Percentiles rank a stretch among this genome's conserved stretches.
These are phyloP conservation scores for Mus spretus DNA, from an alignment of 2,797 vertebrate species.

Conservation along the genomic window DNA sequence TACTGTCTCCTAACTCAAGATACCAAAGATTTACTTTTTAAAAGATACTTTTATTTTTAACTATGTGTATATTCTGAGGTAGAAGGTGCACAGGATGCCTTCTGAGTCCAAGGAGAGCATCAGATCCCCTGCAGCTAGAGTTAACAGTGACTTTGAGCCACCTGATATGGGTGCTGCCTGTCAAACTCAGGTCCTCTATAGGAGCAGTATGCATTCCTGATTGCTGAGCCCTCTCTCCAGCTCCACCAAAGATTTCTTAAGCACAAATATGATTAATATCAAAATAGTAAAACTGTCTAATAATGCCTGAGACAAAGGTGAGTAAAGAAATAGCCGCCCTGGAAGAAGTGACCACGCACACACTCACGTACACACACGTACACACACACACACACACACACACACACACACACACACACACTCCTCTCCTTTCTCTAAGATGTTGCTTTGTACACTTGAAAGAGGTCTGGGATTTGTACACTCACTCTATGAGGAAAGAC, in stretches of 20 bases:
- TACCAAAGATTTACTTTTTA: not conserved
- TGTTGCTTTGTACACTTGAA: not conserved
- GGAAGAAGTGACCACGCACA: not conserved
- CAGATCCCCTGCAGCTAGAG: too few relatives aligned
- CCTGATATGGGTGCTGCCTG: too few relatives aligned
- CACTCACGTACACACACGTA: not conserved
- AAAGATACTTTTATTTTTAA: not conserved
- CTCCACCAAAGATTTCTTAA: constrained; percentile 24
- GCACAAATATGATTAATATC: not conserved
- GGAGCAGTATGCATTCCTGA: not conserved
- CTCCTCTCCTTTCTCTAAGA: not conserved
- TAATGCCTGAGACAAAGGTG: not conserved
- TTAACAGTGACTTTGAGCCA: not conserved
- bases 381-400: too few relatives aligned
- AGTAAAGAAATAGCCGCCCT: not conserved
- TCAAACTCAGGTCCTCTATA: not conserved
- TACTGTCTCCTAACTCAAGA: not conserved
- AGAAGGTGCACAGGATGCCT: not conserved
- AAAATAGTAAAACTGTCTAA: constrained; percentile 10
- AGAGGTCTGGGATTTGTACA: not conserved
- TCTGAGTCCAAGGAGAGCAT: not conserved
- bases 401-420: too few relatives aligned
- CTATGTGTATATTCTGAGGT: not conserved
- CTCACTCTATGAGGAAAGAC: not conserved
- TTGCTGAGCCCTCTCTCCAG: not conserved